phyloP scores from a whole-genome alignment of 2,888 invertebrate genomes.

The Vannuccia rotundouncinata region DNA sequence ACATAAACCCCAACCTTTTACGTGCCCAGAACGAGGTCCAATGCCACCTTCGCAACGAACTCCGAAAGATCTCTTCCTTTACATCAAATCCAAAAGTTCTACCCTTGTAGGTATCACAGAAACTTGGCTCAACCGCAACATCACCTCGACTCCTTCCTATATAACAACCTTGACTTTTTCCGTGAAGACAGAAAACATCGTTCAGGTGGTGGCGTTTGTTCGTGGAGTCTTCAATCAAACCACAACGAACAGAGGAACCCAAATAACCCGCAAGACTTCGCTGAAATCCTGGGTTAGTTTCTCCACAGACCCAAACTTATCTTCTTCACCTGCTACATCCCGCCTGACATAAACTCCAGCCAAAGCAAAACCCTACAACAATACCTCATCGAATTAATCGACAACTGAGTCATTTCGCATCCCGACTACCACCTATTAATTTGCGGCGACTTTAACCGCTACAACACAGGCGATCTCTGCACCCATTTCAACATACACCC shows the following conservation, averaged over 20 bases:
- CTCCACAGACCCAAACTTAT: too few relatives aligned
- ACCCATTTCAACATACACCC: not conserved
- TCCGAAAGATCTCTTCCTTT: not conserved
- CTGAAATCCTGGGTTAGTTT: too few relatives aligned
- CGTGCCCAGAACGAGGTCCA: conserved; percentile 24
- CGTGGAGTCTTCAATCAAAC: not conserved
- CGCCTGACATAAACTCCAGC: too few relatives aligned
- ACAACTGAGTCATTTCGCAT: too few relatives aligned
- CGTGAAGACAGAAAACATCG: not conserved
- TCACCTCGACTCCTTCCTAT: not conserved
- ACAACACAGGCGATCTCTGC: too few relatives aligned
- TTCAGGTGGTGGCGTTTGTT: not conserved
- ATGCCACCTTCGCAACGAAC: conserved; percentile 13
- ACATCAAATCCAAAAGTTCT: not conserved
- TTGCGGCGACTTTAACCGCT: too few relatives aligned
- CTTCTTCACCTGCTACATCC: too few relatives aligned
- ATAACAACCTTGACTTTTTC: not conserved
- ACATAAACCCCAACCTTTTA: conserved; percentile 17
- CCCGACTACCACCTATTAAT: too few relatives aligned
- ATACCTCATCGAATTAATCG: too few relatives aligned
- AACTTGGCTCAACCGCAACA: not conserved
- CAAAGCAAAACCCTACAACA: too few relatives aligned
- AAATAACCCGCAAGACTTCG: not conserved
- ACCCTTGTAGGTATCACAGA: not conserved
- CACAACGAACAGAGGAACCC: not conserved